phyloP scores from a whole-genome alignment of 2,888 invertebrate species.

The Harpalus rufipes region DNA sequence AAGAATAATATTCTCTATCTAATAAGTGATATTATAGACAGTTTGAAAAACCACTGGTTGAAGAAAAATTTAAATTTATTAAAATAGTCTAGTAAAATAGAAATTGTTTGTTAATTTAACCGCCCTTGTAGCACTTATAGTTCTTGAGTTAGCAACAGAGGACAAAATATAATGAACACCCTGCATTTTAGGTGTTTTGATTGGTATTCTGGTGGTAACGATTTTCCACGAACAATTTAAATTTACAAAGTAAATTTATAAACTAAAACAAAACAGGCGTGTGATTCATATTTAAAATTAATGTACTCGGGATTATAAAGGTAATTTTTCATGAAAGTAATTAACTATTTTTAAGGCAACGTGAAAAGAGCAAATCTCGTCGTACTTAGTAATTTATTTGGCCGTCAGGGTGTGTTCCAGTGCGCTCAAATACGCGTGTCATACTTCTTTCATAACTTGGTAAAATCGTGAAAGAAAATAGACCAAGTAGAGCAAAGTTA shows the following conservation, averaged over 20 bases:
- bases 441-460: conserved; percentile 36
- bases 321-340: neutral
- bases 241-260: neutral
- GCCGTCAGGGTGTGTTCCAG: conserved; percentile 14
- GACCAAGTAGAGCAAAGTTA: conserved; percentile 19
- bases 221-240: neutral
- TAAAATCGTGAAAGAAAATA: conserved; percentile 44
- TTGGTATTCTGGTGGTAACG: neutral
- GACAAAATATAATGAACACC: neutral
- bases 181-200: neutral
- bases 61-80: too few species aligned
- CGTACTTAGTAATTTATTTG: conserved; percentile 20
- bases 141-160: too few species aligned
- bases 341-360: conserved; percentile 5
- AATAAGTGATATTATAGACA: too few species aligned
- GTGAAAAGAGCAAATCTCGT: neutral
- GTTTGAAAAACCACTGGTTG: too few species aligned
- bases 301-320: neutral
- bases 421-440: conserved; percentile 34
- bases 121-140: too few species aligned
- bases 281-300: neutral
- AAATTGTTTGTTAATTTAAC: too few species aligned
- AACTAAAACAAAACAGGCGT: neutral
- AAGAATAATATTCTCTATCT: too few species aligned
- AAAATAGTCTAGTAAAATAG: too few species aligned